These are phyloP conservation scores for Callorhinus ursinus DNA, from an alignment of 2,113 vertebrate species.

Conservation along the genomic window DNA sequence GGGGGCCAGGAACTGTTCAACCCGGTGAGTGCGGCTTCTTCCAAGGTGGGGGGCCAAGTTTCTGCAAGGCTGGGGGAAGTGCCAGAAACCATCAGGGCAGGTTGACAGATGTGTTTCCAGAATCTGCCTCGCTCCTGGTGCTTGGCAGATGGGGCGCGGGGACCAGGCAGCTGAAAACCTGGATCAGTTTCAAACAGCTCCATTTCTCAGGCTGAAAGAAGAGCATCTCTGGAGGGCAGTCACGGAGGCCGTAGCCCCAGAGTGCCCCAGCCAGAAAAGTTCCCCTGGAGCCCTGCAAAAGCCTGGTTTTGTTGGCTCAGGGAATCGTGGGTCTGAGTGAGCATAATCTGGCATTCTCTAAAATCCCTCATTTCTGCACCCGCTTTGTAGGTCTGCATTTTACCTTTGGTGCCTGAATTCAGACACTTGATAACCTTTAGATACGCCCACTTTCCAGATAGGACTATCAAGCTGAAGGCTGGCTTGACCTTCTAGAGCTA, in stretches of 20 bases:
- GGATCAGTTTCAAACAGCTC: slow-evolving; percentile 62
- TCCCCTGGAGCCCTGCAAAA: neutral
- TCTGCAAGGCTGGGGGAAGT: slow-evolving; percentile 21
- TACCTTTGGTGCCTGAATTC: neutral
- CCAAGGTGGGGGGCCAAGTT: neutral
- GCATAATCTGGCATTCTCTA: neutral
- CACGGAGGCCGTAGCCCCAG: neutral
- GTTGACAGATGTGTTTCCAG: slow-evolving; percentile 79
- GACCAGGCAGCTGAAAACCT: slow-evolving; percentile 74
- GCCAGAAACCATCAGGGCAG: slow-evolving; percentile 71
- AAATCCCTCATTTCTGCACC: neutral
- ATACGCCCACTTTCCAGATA: neutral
- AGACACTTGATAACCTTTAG: neutral
- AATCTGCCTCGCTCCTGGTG: slow-evolving; percentile 74
- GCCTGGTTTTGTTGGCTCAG: neutral
- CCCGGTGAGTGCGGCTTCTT: neutral
- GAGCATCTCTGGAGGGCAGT: slow-evolving; percentile 55
- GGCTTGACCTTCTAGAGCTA: neutral
- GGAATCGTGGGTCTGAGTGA: neutral
- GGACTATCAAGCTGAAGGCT: neutral
- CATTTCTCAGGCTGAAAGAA: slow-evolving; percentile 54
- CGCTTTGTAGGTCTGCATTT: neutral
- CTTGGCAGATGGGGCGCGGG: slow-evolving; percentile 69
- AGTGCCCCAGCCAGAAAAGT: neutral
- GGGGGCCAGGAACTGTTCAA: neutral